phyloP scores from a whole-genome alignment of 1,140 invertebrate genomes.

The Zaprionus nigranus region DNA sequence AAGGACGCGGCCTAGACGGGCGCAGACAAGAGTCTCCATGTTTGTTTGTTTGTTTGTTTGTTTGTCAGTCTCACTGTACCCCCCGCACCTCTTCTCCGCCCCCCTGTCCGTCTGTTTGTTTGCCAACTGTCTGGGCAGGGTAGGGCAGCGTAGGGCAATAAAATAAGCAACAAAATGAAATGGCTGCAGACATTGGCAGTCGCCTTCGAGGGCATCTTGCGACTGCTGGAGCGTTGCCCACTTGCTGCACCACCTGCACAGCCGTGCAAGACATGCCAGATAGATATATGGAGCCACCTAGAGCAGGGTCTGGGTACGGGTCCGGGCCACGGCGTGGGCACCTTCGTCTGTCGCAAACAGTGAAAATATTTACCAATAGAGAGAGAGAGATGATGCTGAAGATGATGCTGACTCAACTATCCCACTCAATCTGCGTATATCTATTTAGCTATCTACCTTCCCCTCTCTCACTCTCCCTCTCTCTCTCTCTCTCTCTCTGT shows the following conservation, averaged over 20 bases:
- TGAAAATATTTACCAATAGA: conserved; percentile 77
- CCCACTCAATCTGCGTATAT: conserved; percentile 32
- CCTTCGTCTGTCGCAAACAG: conserved; percentile 61
- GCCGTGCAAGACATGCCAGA: not conserved
- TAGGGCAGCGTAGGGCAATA: conserved; percentile 52
- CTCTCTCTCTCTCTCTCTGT: conserved; percentile 4
- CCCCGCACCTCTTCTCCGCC: conserved; percentile 23
- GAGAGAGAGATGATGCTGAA: conserved; percentile 34
- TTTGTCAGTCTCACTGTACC: conserved; percentile 25
- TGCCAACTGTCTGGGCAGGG: conserved; percentile 69
- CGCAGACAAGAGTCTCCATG: conserved; percentile 17
- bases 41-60: conserved; percentile 59
- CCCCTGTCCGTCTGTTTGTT: conserved; percentile 61
- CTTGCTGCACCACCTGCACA: conserved; percentile 48
- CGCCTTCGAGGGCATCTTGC: conserved; percentile 26
- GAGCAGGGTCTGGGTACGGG: not conserved
- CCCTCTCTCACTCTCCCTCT: no score
- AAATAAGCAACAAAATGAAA: conserved; percentile 78
- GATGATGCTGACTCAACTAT: conserved; percentile 51
- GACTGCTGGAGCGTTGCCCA: conserved; percentile 32
- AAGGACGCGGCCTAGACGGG: conserved; percentile 51
- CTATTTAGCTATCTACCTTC: not conserved
- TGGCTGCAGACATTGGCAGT: conserved; percentile 67
- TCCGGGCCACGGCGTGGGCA: not conserved
- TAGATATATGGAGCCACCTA: conserved; percentile 8